Base-by-base conservation (phyloP, 2,888 invertebrate genomes). In the Tetragonula carbonaria region DNA sequence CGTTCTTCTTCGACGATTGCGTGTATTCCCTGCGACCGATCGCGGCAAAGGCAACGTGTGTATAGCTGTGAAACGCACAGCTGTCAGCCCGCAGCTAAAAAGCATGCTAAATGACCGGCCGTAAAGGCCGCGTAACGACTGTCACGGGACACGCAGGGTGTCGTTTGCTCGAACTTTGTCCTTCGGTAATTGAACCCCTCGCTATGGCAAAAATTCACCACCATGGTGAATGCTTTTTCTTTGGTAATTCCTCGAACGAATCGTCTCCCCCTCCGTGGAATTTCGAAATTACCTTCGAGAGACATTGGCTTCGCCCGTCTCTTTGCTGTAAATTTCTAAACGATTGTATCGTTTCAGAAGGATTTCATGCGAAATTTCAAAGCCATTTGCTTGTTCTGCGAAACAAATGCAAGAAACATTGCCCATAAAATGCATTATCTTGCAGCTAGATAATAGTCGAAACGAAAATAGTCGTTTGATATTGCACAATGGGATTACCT, bases 81-180 rank as follows among this genome's bases (percentile, higher is more conserved):
- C 92, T 93, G 93, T 92, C 92, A 92, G 92, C 92, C 93, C 92
- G 93, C 92, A 92, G 92, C 92, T 91, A 93, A 92, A 90, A 92
- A 91, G 90, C 91, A 87, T 87, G 86, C 87, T 90, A 90, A 91
- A 90, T 90, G 90, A 91, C 89, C 86, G 66, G 87, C 76, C 84
- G 87, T 90, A 91, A 91, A 91, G 89, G 82, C 86, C 82, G 86
- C 89, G 88, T 92, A 91, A 92, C 90, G 90, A 91, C 90, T 79
- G 80, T 74, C 75, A 85, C 78, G 84, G 80, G 86, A 89, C 86
- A 86, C 82, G 90, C 78, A 76, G 68, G 77, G 77, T 84, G 78
- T 80, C 86, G 86, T 87, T 83, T 71, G 67, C 66, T 78, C 78
- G 80, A 74, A 78, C 82, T 86, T 84, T 80, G 82, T 59, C 55